Evolutionary conservation across 2,113 vertebrate species (phyloP).

Genomic region (Rhabdornis inornatus): DNA sequence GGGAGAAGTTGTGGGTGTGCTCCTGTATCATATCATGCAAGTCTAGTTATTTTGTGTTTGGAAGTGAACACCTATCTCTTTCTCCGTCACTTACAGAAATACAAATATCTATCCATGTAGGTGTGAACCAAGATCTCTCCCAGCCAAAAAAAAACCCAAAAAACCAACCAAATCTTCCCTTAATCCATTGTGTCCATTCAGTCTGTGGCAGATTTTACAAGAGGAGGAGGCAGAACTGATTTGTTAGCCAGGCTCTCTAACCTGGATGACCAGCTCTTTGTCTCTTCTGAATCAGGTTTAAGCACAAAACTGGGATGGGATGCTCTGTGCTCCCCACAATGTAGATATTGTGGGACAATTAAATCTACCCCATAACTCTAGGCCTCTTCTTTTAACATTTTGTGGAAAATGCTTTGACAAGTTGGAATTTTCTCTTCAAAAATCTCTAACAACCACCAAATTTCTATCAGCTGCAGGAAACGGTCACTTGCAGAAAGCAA

Average conservation of each 20-base stretch:
- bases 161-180: not conserved
- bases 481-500: not conserved
- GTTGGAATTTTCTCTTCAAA: not conserved
- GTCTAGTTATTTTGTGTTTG: not conserved
- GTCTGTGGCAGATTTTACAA: not conserved
- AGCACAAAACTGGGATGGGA: not conserved
- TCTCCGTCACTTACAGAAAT: not conserved
- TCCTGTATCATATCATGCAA: rapidly evolving
- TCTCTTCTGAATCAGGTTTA: not conserved
- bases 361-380: not conserved
- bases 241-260: not conserved
- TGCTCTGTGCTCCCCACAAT: not conserved
- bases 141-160: not conserved
- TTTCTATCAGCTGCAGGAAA: not conserved
- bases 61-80: not conserved
- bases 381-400: not conserved
- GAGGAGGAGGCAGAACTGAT: not conserved
- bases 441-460: not conserved
- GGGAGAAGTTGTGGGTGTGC: not conserved
- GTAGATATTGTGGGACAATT: not conserved
- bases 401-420: not conserved
- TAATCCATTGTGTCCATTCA: not conserved
- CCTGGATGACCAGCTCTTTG: not conserved
- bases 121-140: not conserved
- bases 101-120: not conserved